Conservation (phyloP, 2,797 vertebrate genomes). For the Leontocebus nigricollis region DNA sequence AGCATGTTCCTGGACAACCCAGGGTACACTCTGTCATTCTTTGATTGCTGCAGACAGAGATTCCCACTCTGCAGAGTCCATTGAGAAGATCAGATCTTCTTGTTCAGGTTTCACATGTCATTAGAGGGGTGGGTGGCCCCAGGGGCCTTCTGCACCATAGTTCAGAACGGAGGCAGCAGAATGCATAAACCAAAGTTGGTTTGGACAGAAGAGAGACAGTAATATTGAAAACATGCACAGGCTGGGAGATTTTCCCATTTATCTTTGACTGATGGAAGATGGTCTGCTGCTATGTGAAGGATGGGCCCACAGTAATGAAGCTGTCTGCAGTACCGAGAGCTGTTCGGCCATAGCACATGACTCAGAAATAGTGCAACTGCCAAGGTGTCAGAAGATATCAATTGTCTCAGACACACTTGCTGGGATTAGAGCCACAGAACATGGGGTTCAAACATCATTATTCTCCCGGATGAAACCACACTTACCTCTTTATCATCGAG, state of each 20-base stretch:
- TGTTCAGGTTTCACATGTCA: not conserved
- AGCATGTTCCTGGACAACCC: not conserved
- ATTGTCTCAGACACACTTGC: constrained; percentile 78
- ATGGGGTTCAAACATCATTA: constrained; percentile 71
- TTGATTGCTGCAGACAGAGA: not conserved
- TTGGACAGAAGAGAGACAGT: constrained; percentile 67
- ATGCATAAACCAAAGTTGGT: constrained; percentile 57
- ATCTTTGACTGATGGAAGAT: constrained; percentile 79
- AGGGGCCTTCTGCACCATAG: constrained; percentile 7
- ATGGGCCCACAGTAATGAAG: constrained; percentile 83
- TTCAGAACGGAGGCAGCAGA: constrained; percentile 13
- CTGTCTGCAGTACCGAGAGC: constrained; percentile 78
- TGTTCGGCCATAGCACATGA: constrained; percentile 72
- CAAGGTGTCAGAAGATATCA: constrained; percentile 75
- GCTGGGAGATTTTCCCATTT: constrained; percentile 69
- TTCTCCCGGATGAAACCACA: constrained; percentile 73
- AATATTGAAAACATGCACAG: constrained; percentile 67
- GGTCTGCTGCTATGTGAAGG: constrained; percentile 79
- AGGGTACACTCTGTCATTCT: not conserved
- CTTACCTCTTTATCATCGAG: constrained; percentile 79
- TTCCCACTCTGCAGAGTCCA: not conserved
- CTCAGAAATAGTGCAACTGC: constrained; percentile 81
- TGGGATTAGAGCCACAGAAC: constrained; percentile 44
- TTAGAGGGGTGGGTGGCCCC: not conserved
- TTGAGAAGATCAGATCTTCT: not conserved